These are phyloP conservation scores for Nicator chloris DNA, from an alignment of 2,113 vertebrate genomes.

Conservation along the genomic window DNA sequence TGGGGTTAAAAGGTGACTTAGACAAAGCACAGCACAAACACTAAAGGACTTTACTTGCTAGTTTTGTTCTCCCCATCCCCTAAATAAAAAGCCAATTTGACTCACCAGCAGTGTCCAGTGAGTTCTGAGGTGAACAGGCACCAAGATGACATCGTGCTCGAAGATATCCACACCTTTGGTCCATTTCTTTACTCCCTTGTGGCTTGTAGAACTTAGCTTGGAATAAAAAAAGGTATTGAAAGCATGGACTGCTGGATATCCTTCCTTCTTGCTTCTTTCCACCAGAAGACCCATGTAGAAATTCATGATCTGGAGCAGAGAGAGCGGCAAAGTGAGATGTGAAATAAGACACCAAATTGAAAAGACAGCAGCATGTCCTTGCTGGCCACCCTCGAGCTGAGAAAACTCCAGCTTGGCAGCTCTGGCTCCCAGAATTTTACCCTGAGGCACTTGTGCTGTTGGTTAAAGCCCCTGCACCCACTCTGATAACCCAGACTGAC, in stretches of 20 bases:
- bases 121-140: slow-evolving; percentile 84
- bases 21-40: background rate
- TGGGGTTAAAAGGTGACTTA: slow-evolving; percentile 48
- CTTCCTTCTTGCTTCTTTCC: slow-evolving; percentile 76
- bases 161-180: slow-evolving; percentile 89
- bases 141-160: slow-evolving; percentile 81
- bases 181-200: slow-evolving; percentile 85
- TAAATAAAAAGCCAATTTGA: background rate
- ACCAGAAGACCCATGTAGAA: slow-evolving; percentile 91
- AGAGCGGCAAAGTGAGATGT: background rate
- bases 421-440: background rate
- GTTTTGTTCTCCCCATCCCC: background rate
- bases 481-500: background rate
- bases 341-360: background rate
- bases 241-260: slow-evolving; percentile 76
- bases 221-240: slow-evolving; percentile 94
- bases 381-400: background rate
- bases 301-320: slow-evolving; percentile 83
- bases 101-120: slow-evolving; percentile 93
- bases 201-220: slow-evolving; percentile 79
- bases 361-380: background rate
- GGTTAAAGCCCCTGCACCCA: background rate
- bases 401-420: background rate
- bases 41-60: background rate
- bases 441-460: background rate